phyloP scores from a whole-genome alignment of 2,797 vertebrate genomes.

The Enteromius viviparus region DNA sequence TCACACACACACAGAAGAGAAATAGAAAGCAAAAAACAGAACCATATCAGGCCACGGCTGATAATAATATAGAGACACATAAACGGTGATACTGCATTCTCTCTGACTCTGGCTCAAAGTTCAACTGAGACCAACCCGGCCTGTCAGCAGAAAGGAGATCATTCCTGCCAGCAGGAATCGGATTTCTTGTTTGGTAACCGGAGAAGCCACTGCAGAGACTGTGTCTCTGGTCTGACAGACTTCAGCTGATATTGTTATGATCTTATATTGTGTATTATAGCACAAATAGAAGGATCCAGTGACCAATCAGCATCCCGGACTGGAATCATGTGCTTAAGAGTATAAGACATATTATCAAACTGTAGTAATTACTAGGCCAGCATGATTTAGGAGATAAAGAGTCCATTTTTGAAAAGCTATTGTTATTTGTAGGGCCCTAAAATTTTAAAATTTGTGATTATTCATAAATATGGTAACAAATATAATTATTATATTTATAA shows the following conservation, averaged over 20 bases:
- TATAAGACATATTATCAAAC: background rate
- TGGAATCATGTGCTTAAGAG: background rate
- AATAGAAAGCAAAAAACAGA: background rate
- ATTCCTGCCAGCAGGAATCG: background rate
- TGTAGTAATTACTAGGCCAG: background rate
- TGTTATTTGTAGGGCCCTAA: background rate
- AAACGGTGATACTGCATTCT: background rate
- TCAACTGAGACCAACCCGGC: background rate
- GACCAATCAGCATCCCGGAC: background rate
- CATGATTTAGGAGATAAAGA: background rate
- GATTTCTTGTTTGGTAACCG: constrained; percentile 23
- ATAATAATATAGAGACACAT: background rate
- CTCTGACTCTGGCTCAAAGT: background rate
- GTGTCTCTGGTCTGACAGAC: background rate
- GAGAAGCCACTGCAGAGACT: background rate
- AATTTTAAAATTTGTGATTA: background rate
- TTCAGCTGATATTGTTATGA: background rate
- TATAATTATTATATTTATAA: no score
- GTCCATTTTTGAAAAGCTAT: background rate
- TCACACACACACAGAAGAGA: background rate
- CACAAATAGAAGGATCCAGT: background rate
- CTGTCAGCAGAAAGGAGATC: constrained; percentile 20
- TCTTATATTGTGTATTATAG: background rate
- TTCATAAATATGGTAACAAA: background rate
- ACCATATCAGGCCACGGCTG: background rate